A percentile compares a stretch with the other conserved stretches of the same genome.
phyloP scores from a whole-genome alignment of 2,797 vertebrate genomes.

The Iguana delicatissima region DNA sequence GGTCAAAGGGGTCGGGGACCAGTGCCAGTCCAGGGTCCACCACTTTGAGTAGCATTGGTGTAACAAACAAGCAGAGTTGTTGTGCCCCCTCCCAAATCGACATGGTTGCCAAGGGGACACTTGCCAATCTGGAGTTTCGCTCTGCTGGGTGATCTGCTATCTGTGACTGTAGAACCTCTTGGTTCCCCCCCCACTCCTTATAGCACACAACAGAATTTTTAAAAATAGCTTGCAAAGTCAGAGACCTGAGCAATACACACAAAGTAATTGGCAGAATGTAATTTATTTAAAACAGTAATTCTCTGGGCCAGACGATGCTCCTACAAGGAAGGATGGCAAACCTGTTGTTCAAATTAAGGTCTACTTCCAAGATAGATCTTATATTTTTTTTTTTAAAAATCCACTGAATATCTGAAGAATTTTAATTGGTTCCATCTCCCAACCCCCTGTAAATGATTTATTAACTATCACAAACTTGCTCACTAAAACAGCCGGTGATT shows the following conservation, averaged over 20 bases:
- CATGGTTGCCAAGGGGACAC: no score
- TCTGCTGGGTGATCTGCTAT: neutral
- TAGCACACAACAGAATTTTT: neutral
- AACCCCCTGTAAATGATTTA: neutral
- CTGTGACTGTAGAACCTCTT: neutral
- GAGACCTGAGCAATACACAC: no score
- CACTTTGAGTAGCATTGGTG: no score
- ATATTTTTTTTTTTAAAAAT: neutral
- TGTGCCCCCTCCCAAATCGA: no score
- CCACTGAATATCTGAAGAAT: neutral
- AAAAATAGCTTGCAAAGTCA: no score
- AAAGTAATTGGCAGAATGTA: neutral
- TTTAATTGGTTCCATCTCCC: neutral
- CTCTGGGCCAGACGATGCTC: neutral
- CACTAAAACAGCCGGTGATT: neutral
- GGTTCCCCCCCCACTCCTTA: no score
- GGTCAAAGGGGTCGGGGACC: no score
- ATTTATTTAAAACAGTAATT: slow-evolving; percentile 4
- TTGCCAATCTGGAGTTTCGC: neutral
- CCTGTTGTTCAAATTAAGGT: neutral
- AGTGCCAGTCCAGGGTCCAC: no score
- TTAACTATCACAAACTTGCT: neutral
- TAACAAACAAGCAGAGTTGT: no score
- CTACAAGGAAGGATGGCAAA: neutral
- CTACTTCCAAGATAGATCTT: neutral